phyloP scores from a whole-genome alignment of 2,888 invertebrate genomes.

The Dynastes hyllus region DNA sequence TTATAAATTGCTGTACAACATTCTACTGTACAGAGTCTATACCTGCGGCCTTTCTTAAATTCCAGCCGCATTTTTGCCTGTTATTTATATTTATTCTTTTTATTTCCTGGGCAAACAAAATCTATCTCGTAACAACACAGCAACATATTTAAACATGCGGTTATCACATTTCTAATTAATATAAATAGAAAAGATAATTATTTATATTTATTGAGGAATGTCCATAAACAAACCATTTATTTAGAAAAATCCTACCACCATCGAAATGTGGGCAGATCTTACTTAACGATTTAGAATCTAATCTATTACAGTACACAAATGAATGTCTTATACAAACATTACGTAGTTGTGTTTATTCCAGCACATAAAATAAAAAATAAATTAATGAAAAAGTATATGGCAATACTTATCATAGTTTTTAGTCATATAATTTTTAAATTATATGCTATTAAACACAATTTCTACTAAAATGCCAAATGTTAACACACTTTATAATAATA shows the following conservation, averaged over 20 bases:
- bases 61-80: no score
- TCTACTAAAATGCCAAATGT: slow-evolving; percentile 45
- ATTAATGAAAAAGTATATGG: slow-evolving; percentile 36
- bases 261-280: slow-evolving; percentile 56
- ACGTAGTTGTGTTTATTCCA: slow-evolving; percentile 40
- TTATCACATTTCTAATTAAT: no score
- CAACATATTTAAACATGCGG: not conserved
- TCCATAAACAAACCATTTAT: slow-evolving; percentile 58
- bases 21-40: no score
- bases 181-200: not conserved
- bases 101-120: no score
- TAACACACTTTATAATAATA: slow-evolving; percentile 48
- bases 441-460: slow-evolving; percentile 30
- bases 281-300: slow-evolving; percentile 52
- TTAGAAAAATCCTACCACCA: slow-evolving; percentile 59
- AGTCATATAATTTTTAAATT: slow-evolving; percentile 31
- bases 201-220: slow-evolving; percentile 57
- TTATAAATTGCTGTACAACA: no score
- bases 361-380: slow-evolving; percentile 48
- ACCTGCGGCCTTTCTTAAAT: no score
- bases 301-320: slow-evolving; percentile 50
- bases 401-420: slow-evolving; percentile 27
- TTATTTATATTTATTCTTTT: no score
- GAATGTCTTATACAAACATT: slow-evolving; percentile 42
- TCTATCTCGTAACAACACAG: not conserved